These are phyloP conservation scores for Myzus persicae DNA, from an alignment of 1,140 invertebrate genomes.

Conservation along the genomic window DNA sequence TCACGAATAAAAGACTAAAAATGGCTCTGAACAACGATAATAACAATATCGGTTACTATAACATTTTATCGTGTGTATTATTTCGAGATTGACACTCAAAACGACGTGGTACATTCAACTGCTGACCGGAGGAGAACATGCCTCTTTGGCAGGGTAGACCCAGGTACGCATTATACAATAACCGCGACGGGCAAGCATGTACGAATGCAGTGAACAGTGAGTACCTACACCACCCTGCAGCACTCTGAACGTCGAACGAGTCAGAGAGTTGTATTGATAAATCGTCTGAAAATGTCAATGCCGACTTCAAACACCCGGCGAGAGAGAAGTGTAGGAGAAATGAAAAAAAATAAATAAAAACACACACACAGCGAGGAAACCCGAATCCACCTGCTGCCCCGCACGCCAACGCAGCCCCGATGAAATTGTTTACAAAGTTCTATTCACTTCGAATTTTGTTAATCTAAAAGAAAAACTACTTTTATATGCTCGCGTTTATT, in stretches of 20 bases:
- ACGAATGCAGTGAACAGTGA: no score
- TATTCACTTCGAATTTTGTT: background rate
- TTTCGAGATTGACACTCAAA: background rate
- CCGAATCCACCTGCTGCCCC: background rate
- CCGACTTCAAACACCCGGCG: background rate
- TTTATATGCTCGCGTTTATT: background rate
- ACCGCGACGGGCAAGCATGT: background rate
- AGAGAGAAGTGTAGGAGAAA: background rate
- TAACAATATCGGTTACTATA: background rate
- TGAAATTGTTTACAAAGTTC: conserved; percentile 14
- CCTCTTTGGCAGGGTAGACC: background rate
- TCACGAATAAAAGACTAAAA: background rate
- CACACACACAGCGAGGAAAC: background rate
- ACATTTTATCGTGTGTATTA: background rate
- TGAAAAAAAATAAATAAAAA: background rate
- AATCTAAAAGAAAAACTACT: conserved; percentile 10
- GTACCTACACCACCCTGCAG: no score
- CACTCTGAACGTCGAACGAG: background rate
- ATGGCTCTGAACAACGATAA: background rate
- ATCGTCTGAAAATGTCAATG: background rate
- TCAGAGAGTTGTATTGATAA: background rate
- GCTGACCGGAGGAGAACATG: background rate
- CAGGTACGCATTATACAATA: background rate
- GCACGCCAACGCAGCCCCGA: background rate
- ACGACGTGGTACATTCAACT: background rate